phyloP scores from a whole-genome alignment of 2,888 invertebrate genomes.

The Thymelicus lineola region DNA sequence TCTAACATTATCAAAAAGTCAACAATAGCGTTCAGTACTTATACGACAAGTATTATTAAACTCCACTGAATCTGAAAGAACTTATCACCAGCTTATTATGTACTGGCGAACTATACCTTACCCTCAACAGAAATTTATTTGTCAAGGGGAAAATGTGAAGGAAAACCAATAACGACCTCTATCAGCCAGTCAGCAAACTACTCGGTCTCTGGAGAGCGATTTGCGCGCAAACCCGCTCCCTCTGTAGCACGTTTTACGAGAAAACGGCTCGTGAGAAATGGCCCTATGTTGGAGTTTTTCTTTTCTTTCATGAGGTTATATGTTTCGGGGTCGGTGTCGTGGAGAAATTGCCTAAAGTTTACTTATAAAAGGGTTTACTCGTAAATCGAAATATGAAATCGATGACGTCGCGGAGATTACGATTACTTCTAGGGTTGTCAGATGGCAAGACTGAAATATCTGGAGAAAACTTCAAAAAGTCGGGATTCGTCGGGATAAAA shows the following conservation, averaged over 20 bases:
- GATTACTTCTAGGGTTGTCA: too few species aligned
- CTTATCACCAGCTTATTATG: background rate
- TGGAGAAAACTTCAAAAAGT: too few species aligned
- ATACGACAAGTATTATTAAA: too few species aligned
- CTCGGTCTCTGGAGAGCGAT: slow-evolving; percentile 18
- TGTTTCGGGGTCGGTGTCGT: slow-evolving; percentile 11
- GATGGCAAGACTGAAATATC: too few species aligned
- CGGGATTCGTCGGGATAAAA: too few species aligned
- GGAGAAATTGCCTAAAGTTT: background rate
- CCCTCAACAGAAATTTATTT: slow-evolving; percentile 25
- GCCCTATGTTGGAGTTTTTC: slow-evolving; percentile 33
- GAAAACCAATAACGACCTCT: slow-evolving; percentile 30
- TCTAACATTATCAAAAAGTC: too few species aligned
- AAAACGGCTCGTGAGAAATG: slow-evolving; percentile 40
- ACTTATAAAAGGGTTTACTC: slow-evolving; percentile 3
- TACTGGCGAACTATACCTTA: background rate
- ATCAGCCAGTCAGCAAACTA: slow-evolving; percentile 32
- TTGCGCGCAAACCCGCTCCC: slow-evolving; percentile 14
- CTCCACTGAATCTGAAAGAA: too few species aligned
- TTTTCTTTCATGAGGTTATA: slow-evolving; percentile 24
- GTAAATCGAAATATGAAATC: background rate
- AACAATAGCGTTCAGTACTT: too few species aligned
- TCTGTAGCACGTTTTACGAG: slow-evolving; percentile 37
- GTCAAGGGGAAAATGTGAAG: slow-evolving; percentile 20
- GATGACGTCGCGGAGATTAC: too few species aligned